A percentile compares a stretch with the other conserved stretches of the same genome.
phyloP scores from a whole-genome alignment of 2,888 invertebrate species.

The Anagyrus pseudococci region DNA sequence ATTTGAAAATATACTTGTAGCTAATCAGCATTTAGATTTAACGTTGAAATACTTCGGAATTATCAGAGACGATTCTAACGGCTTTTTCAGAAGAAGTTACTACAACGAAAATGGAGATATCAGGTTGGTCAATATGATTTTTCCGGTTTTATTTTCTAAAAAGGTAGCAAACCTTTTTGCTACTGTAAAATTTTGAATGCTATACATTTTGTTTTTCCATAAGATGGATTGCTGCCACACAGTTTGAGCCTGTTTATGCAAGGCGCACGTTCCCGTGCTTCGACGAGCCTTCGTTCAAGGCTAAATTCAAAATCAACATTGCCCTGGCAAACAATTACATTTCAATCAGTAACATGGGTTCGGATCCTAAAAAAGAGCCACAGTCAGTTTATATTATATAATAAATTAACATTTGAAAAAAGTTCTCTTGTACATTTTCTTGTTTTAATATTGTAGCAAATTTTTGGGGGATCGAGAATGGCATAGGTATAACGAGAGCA shows the following conservation, averaged over 20 bases:
- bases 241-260: conserved; percentile 64
- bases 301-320: conserved; percentile 48
- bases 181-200: too few species aligned
- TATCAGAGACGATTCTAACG: conserved; percentile 68
- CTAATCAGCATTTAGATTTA: conserved; percentile 61
- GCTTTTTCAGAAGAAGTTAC: conserved; percentile 71
- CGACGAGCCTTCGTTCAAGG: conserved; percentile 67
- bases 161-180: too few species aligned
- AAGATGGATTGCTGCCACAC: conserved; percentile 37
- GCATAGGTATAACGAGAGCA: conserved; percentile 75
- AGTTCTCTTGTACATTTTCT: too few species aligned
- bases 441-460: too few species aligned
- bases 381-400: conserved; percentile 42
- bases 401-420: not conserved
- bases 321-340: conserved; percentile 42
- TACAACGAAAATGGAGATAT: conserved; percentile 45
- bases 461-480: conserved; percentile 38
- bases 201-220: too few species aligned
- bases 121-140: conserved; percentile 66
- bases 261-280: conserved; percentile 80
- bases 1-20: conserved; percentile 55
- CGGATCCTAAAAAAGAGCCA: not conserved
- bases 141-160: too few species aligned
- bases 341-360: conserved; percentile 50
- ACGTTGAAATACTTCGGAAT: conserved; percentile 67